phyloP scores from a whole-genome alignment of 2,888 invertebrate species.

The Phytoseiulus persimilis region DNA sequence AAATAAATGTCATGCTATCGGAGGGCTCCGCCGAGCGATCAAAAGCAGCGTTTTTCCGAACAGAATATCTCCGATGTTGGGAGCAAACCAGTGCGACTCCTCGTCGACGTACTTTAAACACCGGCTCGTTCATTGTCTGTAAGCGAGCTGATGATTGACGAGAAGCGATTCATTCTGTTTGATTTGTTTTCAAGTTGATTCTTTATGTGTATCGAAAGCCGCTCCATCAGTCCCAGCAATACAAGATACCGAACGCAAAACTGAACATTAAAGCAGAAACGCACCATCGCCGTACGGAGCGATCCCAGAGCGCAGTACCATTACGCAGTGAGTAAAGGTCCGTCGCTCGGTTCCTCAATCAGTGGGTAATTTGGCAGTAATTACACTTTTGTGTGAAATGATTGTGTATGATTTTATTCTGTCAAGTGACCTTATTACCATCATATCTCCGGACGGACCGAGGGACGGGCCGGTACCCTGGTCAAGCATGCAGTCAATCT shows the following conservation, averaged over 20 bases:
- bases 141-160: neutral
- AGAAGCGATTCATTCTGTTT: neutral
- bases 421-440: neutral
- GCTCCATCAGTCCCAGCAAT: neutral
- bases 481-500: neutral
- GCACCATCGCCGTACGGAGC: neutral
- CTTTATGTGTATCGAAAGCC: neutral
- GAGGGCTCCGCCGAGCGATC: neutral
- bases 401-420: conserved; percentile 5
- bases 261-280: neutral
- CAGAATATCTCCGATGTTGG: neutral
- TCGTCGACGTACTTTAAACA: neutral
- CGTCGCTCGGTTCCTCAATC: neutral
- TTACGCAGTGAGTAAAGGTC: neutral
- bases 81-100: neutral
- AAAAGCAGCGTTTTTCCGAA: neutral
- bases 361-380: neutral
- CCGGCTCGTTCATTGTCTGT: neutral
- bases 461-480: neutral
- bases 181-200: neutral
- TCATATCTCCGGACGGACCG: neutral
- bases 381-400: conserved; percentile 5
- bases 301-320: neutral
- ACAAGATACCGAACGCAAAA: neutral
- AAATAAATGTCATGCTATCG: neutral